Base-by-base conservation (phyloP, 2,113 vertebrate species). In the Mastomys natalensis region DNA sequence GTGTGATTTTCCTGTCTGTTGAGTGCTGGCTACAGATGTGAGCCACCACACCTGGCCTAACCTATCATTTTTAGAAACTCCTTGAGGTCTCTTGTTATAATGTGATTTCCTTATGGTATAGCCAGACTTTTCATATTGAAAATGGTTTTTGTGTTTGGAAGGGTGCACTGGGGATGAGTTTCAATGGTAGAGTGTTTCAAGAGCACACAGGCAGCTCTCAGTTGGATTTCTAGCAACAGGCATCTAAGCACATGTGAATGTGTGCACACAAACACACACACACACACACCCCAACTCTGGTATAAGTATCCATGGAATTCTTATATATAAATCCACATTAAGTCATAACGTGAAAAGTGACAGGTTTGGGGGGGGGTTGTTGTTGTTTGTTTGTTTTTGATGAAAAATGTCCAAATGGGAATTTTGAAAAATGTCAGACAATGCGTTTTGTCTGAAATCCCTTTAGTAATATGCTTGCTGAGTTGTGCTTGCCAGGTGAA, bases 391-490 rank as follows among this genome's bases (percentile, higher is more conserved):
- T 91, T 86, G 16, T 95, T 24, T 66, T 76, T 34, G 10, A 53
- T 21, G 89, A 93, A 66, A 93, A 66, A 80, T 48, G 31, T 80
- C 88, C 43, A 92, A 60, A 94, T 58, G 62, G 5, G 12, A 90
- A 26, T 92, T 95, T 78, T 40, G 53, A 91, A 21, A 89, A 93
- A 80, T 87, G 21, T 58, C n/a, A 70, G 7, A 64, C 77, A 45
- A 77, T 37, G 7, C 81, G 31, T 73, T 85, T 94, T 88, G 55
- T 93, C 81, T 90, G 77, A 81, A 97, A 88, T 24, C 81, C 15
- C 3, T 93, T 94, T 80, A 93, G 45, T 62, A 37, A 77, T 66
- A 40, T 90, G 21, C 90, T 81, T 97, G 53, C 62, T 87, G 62
- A 93, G 53, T 13, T 77, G 55, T 48, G 24, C 24, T 51, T 95